phyloP scores from a whole-genome alignment of 2,113 vertebrate species.

The Maccullochella peelii region DNA sequence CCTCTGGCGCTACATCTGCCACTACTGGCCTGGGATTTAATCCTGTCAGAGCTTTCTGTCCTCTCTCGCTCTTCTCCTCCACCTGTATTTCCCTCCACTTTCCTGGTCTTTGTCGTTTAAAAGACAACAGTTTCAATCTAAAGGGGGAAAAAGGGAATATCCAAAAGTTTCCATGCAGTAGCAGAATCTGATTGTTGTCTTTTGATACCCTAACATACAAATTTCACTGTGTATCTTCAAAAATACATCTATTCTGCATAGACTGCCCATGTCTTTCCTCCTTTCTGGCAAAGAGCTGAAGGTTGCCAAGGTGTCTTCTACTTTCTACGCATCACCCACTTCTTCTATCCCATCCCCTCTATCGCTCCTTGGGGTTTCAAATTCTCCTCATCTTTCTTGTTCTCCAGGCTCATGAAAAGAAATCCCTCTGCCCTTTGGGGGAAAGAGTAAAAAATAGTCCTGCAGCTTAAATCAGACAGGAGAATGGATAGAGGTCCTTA shows the following conservation, averaged over 20 bases:
- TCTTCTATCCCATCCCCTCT: constrained; percentile 53
- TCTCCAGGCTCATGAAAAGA: constrained; percentile 74
- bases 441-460: constrained; percentile 71
- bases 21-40: constrained; percentile 20
- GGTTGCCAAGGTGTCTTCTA: constrained; percentile 44
- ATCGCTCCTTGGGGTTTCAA: constrained; percentile 58
- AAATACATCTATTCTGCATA: background rate
- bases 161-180: background rate
- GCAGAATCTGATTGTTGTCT: background rate
- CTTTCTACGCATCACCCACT: constrained; percentile 51
- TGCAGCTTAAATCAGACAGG: constrained; percentile 71
- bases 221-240: background rate
- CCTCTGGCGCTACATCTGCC: constrained; percentile 26
- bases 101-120: background rate
- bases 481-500: constrained; percentile 62
- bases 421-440: constrained; percentile 79
- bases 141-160: background rate
- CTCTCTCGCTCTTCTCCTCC: background rate
- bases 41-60: constrained; percentile 15
- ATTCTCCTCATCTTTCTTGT: constrained; percentile 75
- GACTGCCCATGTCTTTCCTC: constrained; percentile 2
- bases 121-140: background rate
- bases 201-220: background rate
- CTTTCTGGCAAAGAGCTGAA: constrained; percentile 41
- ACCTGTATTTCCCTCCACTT: background rate